Evolutionary conservation across 1,140 invertebrate genomes (phyloP), one percentile per base, ranked within the genome.

Genomic region (Drosophila tristis): DNA sequence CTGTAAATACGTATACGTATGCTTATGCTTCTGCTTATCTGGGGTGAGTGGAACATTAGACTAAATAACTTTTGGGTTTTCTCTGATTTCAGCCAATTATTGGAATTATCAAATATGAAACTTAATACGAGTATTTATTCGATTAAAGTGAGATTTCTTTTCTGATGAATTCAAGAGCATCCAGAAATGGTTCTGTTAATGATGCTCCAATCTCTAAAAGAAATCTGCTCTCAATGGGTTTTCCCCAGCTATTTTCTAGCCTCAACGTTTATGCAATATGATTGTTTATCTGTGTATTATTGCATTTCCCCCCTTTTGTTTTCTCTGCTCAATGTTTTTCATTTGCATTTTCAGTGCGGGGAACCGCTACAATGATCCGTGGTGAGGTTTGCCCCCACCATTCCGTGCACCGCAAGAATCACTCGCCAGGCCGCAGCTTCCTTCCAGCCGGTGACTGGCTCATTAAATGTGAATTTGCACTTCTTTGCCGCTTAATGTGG

Each of bases 391-490:
- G 20, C 26, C 26, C 26, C 26, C 26, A 6, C 7, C 26, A 29
- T 39, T 4, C 35, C 35, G 35, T 26, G 58, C 62, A 80, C 77
- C 77, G 43, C 78, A 81, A 55, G 42, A 63, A 75, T 50, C 49
- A 59, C 49, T 61, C 55, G 71, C 67, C 35, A 70, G 60, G 73
- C 60, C 74, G 53, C 68, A 61, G 67, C 59, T 74, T 66, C 77
- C 64, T 74, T 53, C 54, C 48, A 39, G 39, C 35, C 31, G n/a
- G 65, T 25, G 23, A 4, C 2, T 4, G 73, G 82, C 82, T 87
- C 81, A 86, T 86, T 86, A 87, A 86, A 87, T 76, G 70, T 78
- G 72, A 67, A 86, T 86, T 86, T 86, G 82, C 81, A 86, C 82
- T 81, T 86, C 74, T 86, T 80, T 65, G 61, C 70, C 49, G 68